These are phyloP conservation scores for Ranitomeya variabilis DNA, from an alignment of 2,113 vertebrate species.

Conservation along the genomic window DNA sequence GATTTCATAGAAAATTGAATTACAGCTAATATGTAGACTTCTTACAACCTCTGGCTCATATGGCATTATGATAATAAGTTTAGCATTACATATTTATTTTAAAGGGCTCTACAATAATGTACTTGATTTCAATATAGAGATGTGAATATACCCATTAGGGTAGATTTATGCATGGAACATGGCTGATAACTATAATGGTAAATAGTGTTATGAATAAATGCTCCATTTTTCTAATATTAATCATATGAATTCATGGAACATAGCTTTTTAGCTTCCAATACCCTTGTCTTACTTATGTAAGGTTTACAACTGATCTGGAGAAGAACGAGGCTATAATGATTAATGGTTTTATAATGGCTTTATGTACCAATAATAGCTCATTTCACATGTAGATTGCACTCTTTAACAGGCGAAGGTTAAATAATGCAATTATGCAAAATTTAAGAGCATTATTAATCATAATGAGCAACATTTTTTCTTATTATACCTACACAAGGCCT, in stretches of 20 bases:
- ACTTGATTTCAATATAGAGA: background rate
- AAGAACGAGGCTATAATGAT: background rate
- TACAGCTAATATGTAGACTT: slow-evolving; percentile 2
- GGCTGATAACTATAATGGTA: background rate
- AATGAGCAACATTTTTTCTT: background rate
- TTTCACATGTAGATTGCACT: background rate
- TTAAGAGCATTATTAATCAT: background rate
- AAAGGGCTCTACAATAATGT: background rate
- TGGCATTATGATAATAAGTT: slow-evolving; percentile 32
- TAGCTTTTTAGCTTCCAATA: background rate
- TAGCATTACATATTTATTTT: slow-evolving; percentile 17
- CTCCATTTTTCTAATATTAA: background rate
- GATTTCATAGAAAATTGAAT: slow-evolving; percentile 40
- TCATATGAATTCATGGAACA: background rate
- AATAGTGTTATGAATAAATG: background rate
- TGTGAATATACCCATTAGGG: background rate
- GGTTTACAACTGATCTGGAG: background rate
- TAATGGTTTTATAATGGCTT: background rate
- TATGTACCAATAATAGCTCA: background rate
- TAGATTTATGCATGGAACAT: background rate
- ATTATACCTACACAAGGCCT: background rate
- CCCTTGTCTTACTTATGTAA: background rate
- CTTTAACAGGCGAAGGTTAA: background rate
- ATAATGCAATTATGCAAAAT: background rate
- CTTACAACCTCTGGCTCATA: slow-evolving; percentile 11